Percentiles rank a stretch among this genome's conserved stretches.
phyloP scores from a whole-genome alignment of 2,113 vertebrate genomes.

The Himantopus leucocephalus region DNA sequence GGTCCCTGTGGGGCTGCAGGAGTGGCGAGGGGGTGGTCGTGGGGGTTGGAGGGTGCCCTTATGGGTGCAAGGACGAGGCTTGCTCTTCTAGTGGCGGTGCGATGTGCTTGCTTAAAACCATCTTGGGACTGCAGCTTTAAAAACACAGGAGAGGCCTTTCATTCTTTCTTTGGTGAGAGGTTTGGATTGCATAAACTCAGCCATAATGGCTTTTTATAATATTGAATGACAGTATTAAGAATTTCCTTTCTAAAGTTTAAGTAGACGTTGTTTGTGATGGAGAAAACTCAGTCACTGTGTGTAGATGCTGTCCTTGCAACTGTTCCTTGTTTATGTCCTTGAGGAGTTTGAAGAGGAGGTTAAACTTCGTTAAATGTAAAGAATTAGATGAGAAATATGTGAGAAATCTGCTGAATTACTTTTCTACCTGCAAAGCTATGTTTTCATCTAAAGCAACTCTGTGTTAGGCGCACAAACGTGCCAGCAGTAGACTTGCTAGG shows the following conservation, averaged over 20 bases:
- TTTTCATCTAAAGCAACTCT: not conserved
- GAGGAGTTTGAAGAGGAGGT: not conserved
- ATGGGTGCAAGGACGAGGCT: not conserved
- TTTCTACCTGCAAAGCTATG: not conserved
- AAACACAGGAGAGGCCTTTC: not conserved
- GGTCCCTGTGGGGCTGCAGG: not conserved
- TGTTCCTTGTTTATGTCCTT: not conserved
- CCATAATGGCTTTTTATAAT: not conserved
- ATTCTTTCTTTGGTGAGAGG: not conserved
- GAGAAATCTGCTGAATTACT: not conserved
- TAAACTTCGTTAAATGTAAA: not conserved
- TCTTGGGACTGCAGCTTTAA: not conserved
- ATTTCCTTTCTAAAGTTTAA: not conserved
- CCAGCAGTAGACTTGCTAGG: not conserved
- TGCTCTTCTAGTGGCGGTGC: not conserved
- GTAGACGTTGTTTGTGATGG: not conserved
- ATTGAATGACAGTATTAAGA: not conserved
- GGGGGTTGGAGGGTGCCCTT: not conserved
- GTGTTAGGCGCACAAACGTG: not conserved
- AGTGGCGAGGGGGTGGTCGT: accelerated
- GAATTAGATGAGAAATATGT: not conserved
- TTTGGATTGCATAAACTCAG: not conserved
- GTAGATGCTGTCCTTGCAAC: not conserved
- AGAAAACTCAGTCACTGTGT: accelerated
- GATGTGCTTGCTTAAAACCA: not conserved